A percentile compares a stretch with the other conserved stretches of the same genome.
Conservation (phyloP, 1,140 invertebrate genomes). For the Camponotus pennsylvanicus region DNA sequence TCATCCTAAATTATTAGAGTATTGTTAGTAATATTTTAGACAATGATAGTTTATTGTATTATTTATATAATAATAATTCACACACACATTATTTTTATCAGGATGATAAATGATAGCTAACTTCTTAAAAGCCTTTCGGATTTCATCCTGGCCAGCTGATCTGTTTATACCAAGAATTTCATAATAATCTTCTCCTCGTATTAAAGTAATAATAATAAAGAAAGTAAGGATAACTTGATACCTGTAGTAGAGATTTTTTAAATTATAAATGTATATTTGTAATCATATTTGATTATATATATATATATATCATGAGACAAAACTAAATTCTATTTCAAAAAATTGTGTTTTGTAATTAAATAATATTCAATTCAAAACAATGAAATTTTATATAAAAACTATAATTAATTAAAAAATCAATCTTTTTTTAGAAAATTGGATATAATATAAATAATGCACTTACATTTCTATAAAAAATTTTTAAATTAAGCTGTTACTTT, state of each 20-base stretch:
- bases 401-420: background rate
- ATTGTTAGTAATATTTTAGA: slow-evolving; percentile 48
- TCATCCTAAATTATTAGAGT: slow-evolving; percentile 87
- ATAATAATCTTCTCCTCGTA: slow-evolving; percentile 87
- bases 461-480: slow-evolving; percentile 3
- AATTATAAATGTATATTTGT: background rate
- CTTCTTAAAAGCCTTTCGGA: slow-evolving; percentile 94
- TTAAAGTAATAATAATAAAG: slow-evolving; percentile 65
- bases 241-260: slow-evolving; percentile 58
- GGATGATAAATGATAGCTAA: slow-evolving; percentile 93
- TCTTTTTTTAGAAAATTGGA: background rate
- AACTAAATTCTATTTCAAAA: background rate
- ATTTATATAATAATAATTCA: slow-evolving; percentile 35
- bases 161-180: slow-evolving; percentile 90
- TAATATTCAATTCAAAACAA: background rate
- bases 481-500: background rate
- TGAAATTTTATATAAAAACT: background rate
- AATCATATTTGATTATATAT: background rate
- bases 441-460: background rate
- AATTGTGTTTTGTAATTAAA: background rate
- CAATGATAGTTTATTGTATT: background rate
- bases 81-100: slow-evolving; percentile 92
- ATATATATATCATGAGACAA: background rate
- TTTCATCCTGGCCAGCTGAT: slow-evolving; percentile 91
- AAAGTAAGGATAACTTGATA: slow-evolving; percentile 60